A percentile compares a stretch with the other conserved stretches of the same genome.
Evolutionary conservation across 2,888 invertebrate genomes (phyloP).

Genomic region (Drosophila dives): DNA sequence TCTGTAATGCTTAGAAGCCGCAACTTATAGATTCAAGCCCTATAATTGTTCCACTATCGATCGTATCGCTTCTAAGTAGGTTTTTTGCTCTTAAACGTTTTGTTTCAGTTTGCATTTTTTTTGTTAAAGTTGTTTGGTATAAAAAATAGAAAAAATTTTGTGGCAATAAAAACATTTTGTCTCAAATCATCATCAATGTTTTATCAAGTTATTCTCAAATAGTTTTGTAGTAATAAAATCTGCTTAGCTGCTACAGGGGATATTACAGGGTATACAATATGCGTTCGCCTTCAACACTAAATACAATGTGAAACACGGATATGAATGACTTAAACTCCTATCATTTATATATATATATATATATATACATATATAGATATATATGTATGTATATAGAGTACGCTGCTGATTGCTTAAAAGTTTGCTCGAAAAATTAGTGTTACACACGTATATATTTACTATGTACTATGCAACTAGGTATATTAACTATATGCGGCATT

Average conservation of each 20-base stretch:
- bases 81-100: conserved; percentile 29
- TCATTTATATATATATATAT: conserved; percentile 26
- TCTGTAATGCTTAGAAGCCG: conserved; percentile 62
- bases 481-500: conserved; percentile 59
- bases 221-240: conserved; percentile 64
- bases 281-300: conserved; percentile 41
- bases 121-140: conserved; percentile 79
- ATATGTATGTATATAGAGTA: conserved; percentile 48
- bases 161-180: conserved; percentile 74
- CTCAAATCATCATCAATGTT: conserved; percentile 45
- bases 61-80: conserved; percentile 17
- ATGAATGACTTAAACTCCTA: conserved; percentile 55
- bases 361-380: conserved; percentile 10
- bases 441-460: conserved; percentile 37
- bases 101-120: conserved; percentile 50
- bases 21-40: conserved; percentile 65
- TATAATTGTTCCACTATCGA: conserved; percentile 39
- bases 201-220: conserved; percentile 46
- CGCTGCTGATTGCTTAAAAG: conserved; percentile 76
- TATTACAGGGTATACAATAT: conserved; percentile 59
- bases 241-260: conserved; percentile 59
- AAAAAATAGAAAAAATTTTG: conserved; percentile 84
- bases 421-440: conserved; percentile 78
- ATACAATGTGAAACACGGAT: conserved; percentile 63
- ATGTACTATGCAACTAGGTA: conserved; percentile 25